Evolutionary conservation across 2,888 invertebrate species (phyloP).

Genomic region (Ochropleura plecta): DNA sequence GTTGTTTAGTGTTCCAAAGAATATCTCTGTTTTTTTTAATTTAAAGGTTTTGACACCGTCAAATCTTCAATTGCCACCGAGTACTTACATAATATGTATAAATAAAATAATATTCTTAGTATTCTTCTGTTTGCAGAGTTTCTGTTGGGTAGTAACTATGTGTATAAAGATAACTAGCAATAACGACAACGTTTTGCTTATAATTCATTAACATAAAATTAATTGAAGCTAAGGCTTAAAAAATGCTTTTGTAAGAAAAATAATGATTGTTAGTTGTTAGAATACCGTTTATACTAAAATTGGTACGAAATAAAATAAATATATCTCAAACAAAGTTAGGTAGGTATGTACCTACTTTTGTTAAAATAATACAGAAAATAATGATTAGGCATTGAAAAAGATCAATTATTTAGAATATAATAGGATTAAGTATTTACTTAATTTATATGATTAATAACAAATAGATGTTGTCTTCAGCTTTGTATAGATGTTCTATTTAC

Average conservation of each 20-base stretch:
- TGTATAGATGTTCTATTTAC: constrained; percentile 29
- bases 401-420: constrained; percentile 53
- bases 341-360: no score
- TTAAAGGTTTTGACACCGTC: not conserved
- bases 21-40: not conserved
- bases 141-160: not conserved
- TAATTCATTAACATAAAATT: not conserved
- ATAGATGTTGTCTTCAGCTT: constrained; percentile 46
- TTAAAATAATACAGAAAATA: not conserved
- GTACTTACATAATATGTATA: no score
- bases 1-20: not conserved
- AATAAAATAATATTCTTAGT: not conserved
- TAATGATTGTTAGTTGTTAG: constrained; percentile 12
- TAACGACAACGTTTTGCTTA: constrained; percentile 6
- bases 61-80: not conserved
- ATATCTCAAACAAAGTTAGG: constrained; percentile 11
- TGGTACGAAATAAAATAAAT: not conserved
- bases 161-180: constrained; percentile 25
- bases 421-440: not conserved
- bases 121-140: not conserved
- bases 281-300: constrained; percentile 18
- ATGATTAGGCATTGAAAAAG: constrained; percentile 17
- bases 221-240: constrained; percentile 23
- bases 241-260: constrained; percentile 43
- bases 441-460: not conserved